Percentiles rank a stretch among this genome's conserved stretches.
phyloP scores from a whole-genome alignment of 1,140 invertebrate species.

The Heliconius hermathena region DNA sequence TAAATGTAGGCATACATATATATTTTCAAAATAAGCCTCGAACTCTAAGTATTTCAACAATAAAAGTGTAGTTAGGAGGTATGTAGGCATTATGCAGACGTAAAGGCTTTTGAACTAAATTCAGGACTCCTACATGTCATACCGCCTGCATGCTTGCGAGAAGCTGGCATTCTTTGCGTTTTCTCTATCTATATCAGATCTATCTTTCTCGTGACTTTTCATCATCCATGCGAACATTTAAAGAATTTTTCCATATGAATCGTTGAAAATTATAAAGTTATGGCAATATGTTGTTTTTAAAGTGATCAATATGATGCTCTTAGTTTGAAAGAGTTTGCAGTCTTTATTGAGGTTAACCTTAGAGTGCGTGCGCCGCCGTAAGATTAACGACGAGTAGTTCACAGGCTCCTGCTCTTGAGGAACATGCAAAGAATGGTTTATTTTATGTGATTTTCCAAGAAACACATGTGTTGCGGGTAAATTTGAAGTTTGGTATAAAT shows the following conservation, averaged over 20 bases:
- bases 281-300: background rate
- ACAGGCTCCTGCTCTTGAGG: too few species aligned
- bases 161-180: constrained; percentile 25
- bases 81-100: constrained; percentile 15
- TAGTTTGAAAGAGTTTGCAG: too few species aligned
- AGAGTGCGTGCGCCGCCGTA: too few species aligned
- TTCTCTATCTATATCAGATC: constrained; percentile 10
- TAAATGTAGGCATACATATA: background rate
- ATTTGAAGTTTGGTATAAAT: too few species aligned
- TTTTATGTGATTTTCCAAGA: too few species aligned
- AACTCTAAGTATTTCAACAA: background rate
- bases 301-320: too few species aligned
- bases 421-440: too few species aligned
- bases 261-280: too few species aligned
- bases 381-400: too few species aligned
- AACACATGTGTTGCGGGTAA: too few species aligned
- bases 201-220: constrained; percentile 6
- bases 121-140: constrained; percentile 24
- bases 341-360: too few species aligned
- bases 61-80: constrained; percentile 4
- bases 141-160: constrained; percentile 11
- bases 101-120: constrained; percentile 19
- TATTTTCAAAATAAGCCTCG: background rate
- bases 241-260: background rate
- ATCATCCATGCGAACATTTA: background rate